Base-by-base conservation (phyloP, 1,140 invertebrate genomes). In the Pissodes strobi region DNA sequence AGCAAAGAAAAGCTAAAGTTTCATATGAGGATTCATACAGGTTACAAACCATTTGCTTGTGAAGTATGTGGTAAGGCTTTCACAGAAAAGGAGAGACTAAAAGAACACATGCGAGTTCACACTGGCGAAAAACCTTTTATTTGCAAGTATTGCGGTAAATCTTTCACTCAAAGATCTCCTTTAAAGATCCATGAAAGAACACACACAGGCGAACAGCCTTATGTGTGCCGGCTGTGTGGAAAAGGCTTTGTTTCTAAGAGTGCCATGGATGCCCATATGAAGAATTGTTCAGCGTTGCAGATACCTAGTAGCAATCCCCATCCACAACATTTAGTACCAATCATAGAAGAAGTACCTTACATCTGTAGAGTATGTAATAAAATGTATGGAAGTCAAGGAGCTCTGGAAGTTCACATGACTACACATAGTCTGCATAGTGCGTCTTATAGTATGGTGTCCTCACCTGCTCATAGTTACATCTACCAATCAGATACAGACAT, bases 201-300 rank as follows among this genome's bases (percentile, higher is more conserved):
- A 70, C 89, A 91, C 78, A 90, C 87, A 22, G 90, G 90, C 2
- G 87, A 90, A 70, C 83, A 87, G 66, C 90, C 89, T 0, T 91
- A 90, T 74, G 82, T 83, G 66, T 91, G 89, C 72, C 78, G 80
- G 46, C 80, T 84, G 30, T 92, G 90, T 73, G 78, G 81, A 6
- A 85, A 88, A 72, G 84, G 84, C 0, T 87, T 86, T 68, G 82
- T 86, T 17, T 84, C 85, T 8, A 81, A 82, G 67, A 84, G 83
- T 18, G 77, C 85, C 48, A 77, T 86, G 27, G 83, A 84, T 55
- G 82, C 81, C 73, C 85, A 87, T 64, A 68, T 70, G 62, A 72
- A 72, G 43, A 64, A 62, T 27, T 72, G 71, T 38, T 45, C 65
- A 15, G 61, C 49, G 9, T 34, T 72, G 3, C 63, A 67, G 6